Percentiles rank a stretch among this genome's conserved stretches.
phyloP scores from a whole-genome alignment of 2,888 invertebrate genomes.

The Rotaria sp. region DNA sequence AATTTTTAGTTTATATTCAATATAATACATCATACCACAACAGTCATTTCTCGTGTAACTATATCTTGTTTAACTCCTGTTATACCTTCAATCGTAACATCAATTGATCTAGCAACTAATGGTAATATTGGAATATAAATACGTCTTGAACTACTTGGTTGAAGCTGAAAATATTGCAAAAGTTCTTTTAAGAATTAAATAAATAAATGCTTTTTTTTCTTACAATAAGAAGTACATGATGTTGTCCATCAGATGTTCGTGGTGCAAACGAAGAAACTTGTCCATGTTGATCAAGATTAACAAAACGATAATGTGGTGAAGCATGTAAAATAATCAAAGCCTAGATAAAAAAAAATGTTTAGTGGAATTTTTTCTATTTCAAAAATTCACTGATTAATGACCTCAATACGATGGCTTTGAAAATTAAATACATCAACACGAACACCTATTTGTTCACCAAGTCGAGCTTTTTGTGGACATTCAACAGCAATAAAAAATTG shows the following conservation, averaged over 20 bases:
- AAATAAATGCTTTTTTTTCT: background rate
- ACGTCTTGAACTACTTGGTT: constrained; percentile 4
- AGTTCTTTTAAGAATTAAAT: background rate
- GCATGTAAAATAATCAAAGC: constrained; percentile 29
- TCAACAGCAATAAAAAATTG: constrained; percentile 94
- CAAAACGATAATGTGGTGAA: constrained; percentile 30
- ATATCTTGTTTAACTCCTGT: background rate
- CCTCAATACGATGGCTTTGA: constrained; percentile 62
- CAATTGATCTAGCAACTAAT: background rate
- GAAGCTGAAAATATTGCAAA: background rate
- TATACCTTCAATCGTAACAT: background rate
- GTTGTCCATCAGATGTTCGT: constrained; percentile 18
- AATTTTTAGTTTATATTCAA: background rate
- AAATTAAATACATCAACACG: constrained; percentile 88
- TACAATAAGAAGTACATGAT: constrained; percentile 21
- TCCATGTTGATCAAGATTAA: constrained; percentile 34
- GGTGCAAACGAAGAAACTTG: background rate
- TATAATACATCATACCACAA: background rate
- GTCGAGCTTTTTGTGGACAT: constrained; percentile 72
- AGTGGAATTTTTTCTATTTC: too few species aligned
- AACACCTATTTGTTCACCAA: constrained; percentile 86
- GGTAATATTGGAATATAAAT: background rate
- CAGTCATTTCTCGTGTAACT: background rate
- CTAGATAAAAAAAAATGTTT: background rate
- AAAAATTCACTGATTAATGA: background rate